phyloP scores from a whole-genome alignment of 2,888 invertebrate genomes.

The Pristionchus mayeri region DNA sequence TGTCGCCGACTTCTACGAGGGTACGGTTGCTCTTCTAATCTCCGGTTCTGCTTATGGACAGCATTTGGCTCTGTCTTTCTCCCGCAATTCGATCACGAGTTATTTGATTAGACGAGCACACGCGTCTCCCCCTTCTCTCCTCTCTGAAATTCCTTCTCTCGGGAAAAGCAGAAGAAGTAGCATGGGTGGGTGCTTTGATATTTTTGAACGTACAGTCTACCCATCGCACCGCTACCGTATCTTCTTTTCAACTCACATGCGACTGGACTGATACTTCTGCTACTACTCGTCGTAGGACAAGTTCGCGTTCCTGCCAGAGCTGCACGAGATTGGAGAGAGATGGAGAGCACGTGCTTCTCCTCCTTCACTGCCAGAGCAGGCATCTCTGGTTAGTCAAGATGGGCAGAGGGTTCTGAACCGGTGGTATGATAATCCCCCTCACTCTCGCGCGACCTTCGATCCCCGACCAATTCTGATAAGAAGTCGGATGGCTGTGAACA shows the following conservation, averaged over 20 bases:
- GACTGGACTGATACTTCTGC: slow-evolving; percentile 96
- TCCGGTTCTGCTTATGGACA: neutral
- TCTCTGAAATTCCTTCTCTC: neutral
- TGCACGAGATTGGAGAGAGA: slow-evolving; percentile 84
- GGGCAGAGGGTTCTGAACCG: neutral
- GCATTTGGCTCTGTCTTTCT: neutral
- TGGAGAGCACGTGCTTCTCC: slow-evolving; percentile 93
- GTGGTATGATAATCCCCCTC: neutral
- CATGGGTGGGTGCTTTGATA: neutral
- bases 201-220: neutral
- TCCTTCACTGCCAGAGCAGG: slow-evolving; percentile 91
- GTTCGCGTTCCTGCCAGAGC: slow-evolving; percentile 86
- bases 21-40: slow-evolving; percentile 74
- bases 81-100: neutral
- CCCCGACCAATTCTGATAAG: no score
- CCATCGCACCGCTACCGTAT: neutral
- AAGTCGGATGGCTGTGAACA: neutral
- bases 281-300: slow-evolving; percentile 92
- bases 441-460: no score
- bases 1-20: slow-evolving; percentile 98
- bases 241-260: slow-evolving; percentile 86
- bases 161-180: neutral
- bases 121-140: neutral
- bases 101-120: neutral
- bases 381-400: slow-evolving; percentile 57